These are phyloP conservation scores for Pyrrhosoma nymphula DNA, from an alignment of 2,888 invertebrate genomes.

Conservation along the genomic window DNA sequence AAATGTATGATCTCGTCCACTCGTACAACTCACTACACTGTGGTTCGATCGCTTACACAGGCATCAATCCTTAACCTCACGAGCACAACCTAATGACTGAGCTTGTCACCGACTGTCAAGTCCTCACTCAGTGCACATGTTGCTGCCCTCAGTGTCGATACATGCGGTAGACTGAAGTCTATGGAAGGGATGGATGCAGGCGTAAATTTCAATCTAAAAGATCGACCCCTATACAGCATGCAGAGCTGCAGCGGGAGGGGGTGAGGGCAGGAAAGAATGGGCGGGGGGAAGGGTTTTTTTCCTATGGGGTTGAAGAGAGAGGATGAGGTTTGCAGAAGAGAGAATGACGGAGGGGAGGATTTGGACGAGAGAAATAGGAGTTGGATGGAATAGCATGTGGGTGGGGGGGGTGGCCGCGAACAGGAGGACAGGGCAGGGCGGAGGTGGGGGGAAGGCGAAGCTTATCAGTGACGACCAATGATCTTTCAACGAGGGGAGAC, in stretches of 20 bases:
- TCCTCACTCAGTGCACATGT: neutral
- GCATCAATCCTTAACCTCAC: neutral
- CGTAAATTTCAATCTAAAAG: neutral
- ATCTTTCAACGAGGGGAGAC: conserved; percentile 52
- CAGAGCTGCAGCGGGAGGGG: neutral
- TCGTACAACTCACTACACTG: too few relatives aligned
- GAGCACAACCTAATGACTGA: neutral
- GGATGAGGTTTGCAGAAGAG: neutral
- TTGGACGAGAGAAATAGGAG: neutral
- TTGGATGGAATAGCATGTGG: neutral
- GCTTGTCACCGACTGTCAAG: neutral
- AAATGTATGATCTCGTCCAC: too few relatives aligned
- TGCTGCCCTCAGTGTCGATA: neutral
- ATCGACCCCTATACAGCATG: neutral
- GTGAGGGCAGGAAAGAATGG: neutral
- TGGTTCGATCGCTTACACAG: neutral
- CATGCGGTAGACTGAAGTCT: neutral
- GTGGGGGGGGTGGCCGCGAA: neutral
- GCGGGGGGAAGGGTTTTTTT: neutral
- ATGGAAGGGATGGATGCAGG: neutral
- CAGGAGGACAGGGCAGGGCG: neutral
- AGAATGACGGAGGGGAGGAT: too few relatives aligned
- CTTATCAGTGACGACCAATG: conserved; percentile 58
- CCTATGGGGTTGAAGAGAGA: neutral
- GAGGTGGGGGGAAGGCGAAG: neutral